Base-by-base conservation (phyloP, 2,888 invertebrate genomes). In the Heteropelma amictum region DNA sequence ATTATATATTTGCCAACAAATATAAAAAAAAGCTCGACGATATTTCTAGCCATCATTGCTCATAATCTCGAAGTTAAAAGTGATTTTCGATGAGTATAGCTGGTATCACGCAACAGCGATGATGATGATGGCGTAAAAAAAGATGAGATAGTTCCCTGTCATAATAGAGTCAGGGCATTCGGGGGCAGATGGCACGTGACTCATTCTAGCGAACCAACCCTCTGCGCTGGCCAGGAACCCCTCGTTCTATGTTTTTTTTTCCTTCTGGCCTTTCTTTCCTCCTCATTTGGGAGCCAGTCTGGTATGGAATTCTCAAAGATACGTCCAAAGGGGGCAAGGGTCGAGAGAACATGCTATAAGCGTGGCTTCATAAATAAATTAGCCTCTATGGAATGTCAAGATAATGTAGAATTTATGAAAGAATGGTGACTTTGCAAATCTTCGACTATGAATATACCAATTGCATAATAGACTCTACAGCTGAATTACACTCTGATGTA, bases 171-270 rank as follows among this genome's bases (percentile, higher is more conserved):
- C 65, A 75, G 70, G 80, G 73, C 60, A 73, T 67, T 61, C 28
- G 64, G 72, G 75, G 85, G 85, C 88, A 88, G 88, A 88, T 88
- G 88, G 87, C 87, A 87, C 87, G 88, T 88, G 88, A 88, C 86
- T 88, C 88, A 88, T 82, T 77, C 78, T 74, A 70, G 60, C 54
- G 35, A 53, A 64, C 38, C 65, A 67, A 71, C 63, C 71, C 65
- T 69, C 73, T 38, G 65, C 38, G 35, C 56, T 28, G 61, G 26
- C 49, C 28, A 33, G 54, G 60, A 23, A 69, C 61, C 54, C 58
- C 54, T 53, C 45, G 17, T 42, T 35, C 23, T 54, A 38, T 67
- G 45, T 60, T 40, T 60, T 47, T 64, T 56, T 47, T 63, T 53
- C 38, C 47, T 30, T 26, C 26, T 40, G 14, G 12, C 33, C 45